Evolutionary conservation across 1,140 invertebrate genomes (phyloP).

Genomic region (Agrypnia vestita): DNA sequence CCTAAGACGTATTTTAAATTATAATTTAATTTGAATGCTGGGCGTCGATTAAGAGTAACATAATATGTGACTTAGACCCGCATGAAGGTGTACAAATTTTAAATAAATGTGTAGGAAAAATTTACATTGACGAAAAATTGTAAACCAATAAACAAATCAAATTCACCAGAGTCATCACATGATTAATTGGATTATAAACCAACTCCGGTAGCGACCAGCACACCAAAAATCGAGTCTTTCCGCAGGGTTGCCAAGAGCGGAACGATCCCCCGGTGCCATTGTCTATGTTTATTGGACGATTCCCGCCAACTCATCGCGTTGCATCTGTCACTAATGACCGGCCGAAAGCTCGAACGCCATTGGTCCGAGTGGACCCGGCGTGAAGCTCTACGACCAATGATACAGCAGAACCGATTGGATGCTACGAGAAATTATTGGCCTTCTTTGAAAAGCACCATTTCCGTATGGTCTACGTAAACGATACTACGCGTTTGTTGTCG

Average conservation of each 20-base stretch:
- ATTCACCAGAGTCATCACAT: conserved; percentile 18
- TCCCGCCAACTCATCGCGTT: conserved; percentile 43
- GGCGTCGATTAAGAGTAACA: no score
- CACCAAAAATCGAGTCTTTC: background rate
- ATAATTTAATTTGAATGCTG: no score
- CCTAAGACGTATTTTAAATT: no score
- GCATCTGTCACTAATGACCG: conserved; percentile 53
- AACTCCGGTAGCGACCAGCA: background rate
- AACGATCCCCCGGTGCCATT: conserved; percentile 33
- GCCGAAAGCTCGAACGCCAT: conserved; percentile 38
- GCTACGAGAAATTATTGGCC: conserved; percentile 23
- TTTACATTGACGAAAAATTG: no score
- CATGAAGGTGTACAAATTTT: no score
- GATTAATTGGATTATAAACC: conserved; percentile 46
- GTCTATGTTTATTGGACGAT: conserved; percentile 52
- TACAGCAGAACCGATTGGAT: conserved; percentile 44
- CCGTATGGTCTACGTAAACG: conserved; percentile 40
- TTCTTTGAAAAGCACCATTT: conserved; percentile 43
- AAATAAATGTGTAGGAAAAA: no score
- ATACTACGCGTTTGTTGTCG: conserved; percentile 18
- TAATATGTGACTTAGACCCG: no score
- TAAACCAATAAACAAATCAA: no score
- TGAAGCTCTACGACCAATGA: conserved; percentile 50
- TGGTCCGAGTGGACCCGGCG: conserved; percentile 38
- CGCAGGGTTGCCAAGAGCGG: conserved; percentile 23